These are phyloP conservation scores for Myotis findleyi DNA, from an alignment of 2,797 vertebrate species.

Conservation along the genomic window DNA sequence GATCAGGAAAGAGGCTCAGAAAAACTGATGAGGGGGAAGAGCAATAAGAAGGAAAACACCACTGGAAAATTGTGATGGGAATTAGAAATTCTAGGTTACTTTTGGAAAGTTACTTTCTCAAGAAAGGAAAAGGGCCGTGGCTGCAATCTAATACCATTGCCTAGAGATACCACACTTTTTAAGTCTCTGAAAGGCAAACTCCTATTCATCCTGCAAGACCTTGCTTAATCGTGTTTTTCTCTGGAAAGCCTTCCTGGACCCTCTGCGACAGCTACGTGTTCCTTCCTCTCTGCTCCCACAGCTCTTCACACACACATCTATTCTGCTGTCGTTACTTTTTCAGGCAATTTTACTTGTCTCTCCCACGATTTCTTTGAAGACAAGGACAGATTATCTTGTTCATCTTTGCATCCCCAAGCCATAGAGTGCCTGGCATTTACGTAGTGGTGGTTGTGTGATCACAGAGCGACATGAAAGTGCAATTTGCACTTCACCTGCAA, in stretches of 20 bases:
- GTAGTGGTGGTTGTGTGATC: slow-evolving; percentile 44
- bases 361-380: slow-evolving; percentile 54
- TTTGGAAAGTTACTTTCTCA: background rate
- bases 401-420: slow-evolving; percentile 48
- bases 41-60: background rate
- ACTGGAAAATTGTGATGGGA: background rate
- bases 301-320: slow-evolving; percentile 18
- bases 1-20: slow-evolving; percentile 22
- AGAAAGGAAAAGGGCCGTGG: background rate
- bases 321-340: slow-evolving; percentile 20
- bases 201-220: slow-evolving; percentile 49
- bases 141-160: background rate
- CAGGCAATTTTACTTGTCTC: slow-evolving; percentile 48
- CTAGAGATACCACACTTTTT: background rate
- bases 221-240: background rate
- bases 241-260: background rate
- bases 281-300: background rate
- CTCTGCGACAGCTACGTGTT: background rate
- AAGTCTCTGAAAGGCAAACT: slow-evolving; percentile 31
- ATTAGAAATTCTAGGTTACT: background rate
- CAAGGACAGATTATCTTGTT: slow-evolving; percentile 58
- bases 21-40: background rate
- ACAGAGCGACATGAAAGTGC: slow-evolving; percentile 30
- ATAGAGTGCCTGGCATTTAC: slow-evolving; percentile 8
- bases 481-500: slow-evolving; percentile 58